Conservation (phyloP, 1,140 invertebrate genomes). For the Drosophila ogumai region DNA sequence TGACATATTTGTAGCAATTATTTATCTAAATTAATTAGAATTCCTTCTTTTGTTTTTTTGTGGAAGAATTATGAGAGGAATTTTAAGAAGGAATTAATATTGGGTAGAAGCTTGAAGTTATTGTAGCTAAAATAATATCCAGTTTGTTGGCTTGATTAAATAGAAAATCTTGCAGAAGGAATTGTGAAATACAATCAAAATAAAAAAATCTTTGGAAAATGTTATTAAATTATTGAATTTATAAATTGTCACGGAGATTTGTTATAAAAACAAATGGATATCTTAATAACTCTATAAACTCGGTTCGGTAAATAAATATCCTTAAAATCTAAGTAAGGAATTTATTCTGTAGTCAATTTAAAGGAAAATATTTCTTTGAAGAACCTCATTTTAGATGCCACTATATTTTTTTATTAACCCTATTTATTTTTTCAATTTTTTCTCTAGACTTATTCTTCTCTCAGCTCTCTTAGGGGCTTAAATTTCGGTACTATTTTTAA, state of each 20-base stretch:
- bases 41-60: slow-evolving; percentile 8
- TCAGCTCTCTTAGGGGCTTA: neutral
- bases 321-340: neutral
- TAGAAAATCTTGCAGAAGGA: too few species aligned
- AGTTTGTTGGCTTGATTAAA: neutral
- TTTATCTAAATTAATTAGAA: slow-evolving; percentile 40
- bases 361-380: neutral
- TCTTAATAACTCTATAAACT: neutral
- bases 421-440: neutral
- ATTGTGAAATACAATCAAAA: too few species aligned
- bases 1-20: slow-evolving; percentile 77
- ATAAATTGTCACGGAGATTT: neutral
- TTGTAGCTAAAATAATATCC: neutral
- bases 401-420: neutral
- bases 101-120: neutral
- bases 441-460: neutral
- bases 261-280: neutral
- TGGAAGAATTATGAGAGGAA: neutral
- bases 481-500: neutral
- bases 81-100: neutral
- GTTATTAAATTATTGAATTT: neutral
- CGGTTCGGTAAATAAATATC: neutral
- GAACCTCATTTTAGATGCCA: accelerated
- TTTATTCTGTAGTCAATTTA: neutral
- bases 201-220: too few species aligned